phyloP scores from a whole-genome alignment of 2,797 vertebrate species.

The Eleutherodactylus coqui region DNA sequence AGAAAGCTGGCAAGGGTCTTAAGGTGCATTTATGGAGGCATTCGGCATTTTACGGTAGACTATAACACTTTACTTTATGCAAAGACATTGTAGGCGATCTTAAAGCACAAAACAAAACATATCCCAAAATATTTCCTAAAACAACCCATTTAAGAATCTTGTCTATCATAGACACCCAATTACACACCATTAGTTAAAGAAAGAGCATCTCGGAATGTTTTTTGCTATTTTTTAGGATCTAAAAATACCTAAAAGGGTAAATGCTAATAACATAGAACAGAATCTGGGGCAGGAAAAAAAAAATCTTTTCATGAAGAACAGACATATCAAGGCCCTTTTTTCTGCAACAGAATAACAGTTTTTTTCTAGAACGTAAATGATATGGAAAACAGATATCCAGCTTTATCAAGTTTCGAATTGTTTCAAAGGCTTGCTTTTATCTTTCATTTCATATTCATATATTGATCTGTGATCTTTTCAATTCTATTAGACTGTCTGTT shows the following conservation, averaged over 20 bases:
- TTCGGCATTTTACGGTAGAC: neutral
- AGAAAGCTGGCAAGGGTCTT: neutral
- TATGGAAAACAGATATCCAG: slow-evolving; percentile 7
- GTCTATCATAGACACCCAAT: neutral
- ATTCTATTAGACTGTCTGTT: slow-evolving; percentile 35
- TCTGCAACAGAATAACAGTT: neutral
- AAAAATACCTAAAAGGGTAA: neutral
- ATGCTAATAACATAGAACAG: neutral
- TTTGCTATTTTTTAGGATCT: neutral
- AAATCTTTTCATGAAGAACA: neutral
- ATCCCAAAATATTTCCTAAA: neutral
- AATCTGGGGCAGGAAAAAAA: neutral
- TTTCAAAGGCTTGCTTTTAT: slow-evolving; percentile 43
- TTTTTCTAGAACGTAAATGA: neutral
- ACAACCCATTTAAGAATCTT: neutral
- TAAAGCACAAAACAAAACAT: no score
- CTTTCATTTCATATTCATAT: slow-evolving; percentile 42
- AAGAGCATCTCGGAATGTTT: neutral
- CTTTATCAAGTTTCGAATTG: slow-evolving; percentile 29
- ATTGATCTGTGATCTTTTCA: slow-evolving; percentile 50
- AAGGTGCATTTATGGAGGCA: neutral
- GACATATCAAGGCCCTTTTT: neutral
- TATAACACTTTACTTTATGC: neutral
- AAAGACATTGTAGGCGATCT: neutral
- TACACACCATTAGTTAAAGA: neutral